phyloP scores from a whole-genome alignment of 2,113 vertebrate species.

The Passer domesticus region DNA sequence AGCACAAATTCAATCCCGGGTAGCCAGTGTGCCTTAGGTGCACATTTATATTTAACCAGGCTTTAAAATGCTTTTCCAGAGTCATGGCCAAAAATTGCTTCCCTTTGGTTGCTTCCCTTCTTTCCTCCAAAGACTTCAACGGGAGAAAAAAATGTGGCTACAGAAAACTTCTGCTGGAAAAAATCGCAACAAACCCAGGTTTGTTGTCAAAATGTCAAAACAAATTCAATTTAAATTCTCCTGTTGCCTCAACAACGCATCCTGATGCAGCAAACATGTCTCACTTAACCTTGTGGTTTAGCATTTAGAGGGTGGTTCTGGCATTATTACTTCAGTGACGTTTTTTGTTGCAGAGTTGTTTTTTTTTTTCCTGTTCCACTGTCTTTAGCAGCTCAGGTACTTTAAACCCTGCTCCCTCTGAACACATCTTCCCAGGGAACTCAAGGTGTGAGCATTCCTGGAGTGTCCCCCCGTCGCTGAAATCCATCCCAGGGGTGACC shows the following conservation, averaged over 20 bases:
- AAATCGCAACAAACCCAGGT: background rate
- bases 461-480: accelerated
- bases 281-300: background rate
- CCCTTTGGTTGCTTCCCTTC: background rate
- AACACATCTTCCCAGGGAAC: accelerated
- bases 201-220: background rate
- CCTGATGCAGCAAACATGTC: background rate
- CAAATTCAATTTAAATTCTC: background rate
- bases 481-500: background rate
- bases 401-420: background rate
- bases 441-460: background rate
- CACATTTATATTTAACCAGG: background rate
- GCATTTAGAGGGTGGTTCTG: background rate
- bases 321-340: background rate
- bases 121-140: background rate
- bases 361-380: background rate
- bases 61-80: slow-evolving; percentile 29
- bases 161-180: background rate
- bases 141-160: background rate
- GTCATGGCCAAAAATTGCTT: background rate
- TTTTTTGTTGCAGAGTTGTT: background rate
- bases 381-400: background rate
- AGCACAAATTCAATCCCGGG: background rate
- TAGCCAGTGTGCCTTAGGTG: background rate
- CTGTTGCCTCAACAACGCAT: background rate